Conservation (phyloP, 2,113 vertebrate genomes). For the Cyanoramphus novaezelandiae region DNA sequence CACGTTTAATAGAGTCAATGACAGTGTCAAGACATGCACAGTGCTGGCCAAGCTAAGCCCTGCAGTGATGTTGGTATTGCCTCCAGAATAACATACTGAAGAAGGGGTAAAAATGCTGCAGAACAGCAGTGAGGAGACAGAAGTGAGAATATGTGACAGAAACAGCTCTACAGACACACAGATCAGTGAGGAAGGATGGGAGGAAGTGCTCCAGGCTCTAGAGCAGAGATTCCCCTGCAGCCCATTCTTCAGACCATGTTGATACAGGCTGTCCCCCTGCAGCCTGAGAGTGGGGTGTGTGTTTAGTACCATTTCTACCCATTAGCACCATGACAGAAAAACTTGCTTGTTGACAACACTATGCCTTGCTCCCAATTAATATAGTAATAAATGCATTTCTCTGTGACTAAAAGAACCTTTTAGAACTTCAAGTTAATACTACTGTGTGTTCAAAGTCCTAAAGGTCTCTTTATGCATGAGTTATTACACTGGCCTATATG, state of each 20-base stretch:
- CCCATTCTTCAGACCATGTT: accelerated
- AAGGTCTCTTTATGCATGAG: background rate
- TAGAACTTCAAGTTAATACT: background rate
- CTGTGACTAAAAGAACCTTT: background rate
- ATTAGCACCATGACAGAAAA: background rate
- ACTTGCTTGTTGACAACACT: background rate
- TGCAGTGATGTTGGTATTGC: accelerated
- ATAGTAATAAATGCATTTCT: background rate
- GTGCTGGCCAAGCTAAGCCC: background rate
- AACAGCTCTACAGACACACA: background rate
- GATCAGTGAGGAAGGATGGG: no score
- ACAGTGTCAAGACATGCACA: background rate
- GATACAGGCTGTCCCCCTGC: background rate
- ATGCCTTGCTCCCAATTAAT: background rate
- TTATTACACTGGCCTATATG: background rate
- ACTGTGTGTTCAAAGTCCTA: background rate
- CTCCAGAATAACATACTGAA: background rate
- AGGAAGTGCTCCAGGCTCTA: accelerated
- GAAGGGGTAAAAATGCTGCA: background rate
- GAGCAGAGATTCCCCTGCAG: background rate
- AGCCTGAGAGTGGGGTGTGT: background rate
- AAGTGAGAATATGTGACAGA: background rate
- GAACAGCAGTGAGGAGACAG: background rate
- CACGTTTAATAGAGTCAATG: background rate
- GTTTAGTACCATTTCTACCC: background rate